Base-by-base conservation (phyloP, 2,113 vertebrate genomes). In the Eurypyga helias region DNA sequence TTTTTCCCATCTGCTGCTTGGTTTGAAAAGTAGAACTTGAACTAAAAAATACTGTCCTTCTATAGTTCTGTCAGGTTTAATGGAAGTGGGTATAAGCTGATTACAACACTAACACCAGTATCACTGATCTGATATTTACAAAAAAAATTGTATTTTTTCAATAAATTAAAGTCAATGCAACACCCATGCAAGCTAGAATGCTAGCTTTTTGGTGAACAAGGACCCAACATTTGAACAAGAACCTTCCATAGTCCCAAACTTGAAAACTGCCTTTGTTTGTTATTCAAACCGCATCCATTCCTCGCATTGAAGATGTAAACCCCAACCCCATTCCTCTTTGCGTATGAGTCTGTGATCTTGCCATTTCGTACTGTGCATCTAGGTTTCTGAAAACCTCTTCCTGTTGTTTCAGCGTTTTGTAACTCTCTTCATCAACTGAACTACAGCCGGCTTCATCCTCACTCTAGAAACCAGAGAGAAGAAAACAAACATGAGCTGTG, bases 291-390 rank as follows among this genome's bases (percentile, higher is more conserved):
- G 99, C 93, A 95, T 99, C 99, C 99, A 99, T 99, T 96, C 99
- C 99, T 95, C 99, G 98, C 96, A 99, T 99, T 6, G 99, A 99
- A 71, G 99, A 99, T 38, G 98, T 98, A 93, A 99, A 99, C 24
- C 99, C 99, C n/a, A 99, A 98, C n/a, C 99, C 99, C 99, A 99
- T 99, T 95, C 99, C 99, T 97, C 99, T 98, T 85, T 99, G 99
- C 2, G 99, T 99, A 97, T 99, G 99, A 11, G 99, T 99, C 94
- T 99, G 99, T 87, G 99, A 99, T 81, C 99, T 98, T 31, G 99
- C 99, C 99, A 99, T 99, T 96, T 99, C 99, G 14, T 99, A 99
- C 97, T 99, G 99, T 87, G 99, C 99, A 83, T 99, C 99, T 52
- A 99, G 98, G 93, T 99, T 99, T 79, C 99, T 96, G 91, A 99